Conservation (phyloP, 2,888 invertebrate species). For the Falcaria lacertinaria region DNA sequence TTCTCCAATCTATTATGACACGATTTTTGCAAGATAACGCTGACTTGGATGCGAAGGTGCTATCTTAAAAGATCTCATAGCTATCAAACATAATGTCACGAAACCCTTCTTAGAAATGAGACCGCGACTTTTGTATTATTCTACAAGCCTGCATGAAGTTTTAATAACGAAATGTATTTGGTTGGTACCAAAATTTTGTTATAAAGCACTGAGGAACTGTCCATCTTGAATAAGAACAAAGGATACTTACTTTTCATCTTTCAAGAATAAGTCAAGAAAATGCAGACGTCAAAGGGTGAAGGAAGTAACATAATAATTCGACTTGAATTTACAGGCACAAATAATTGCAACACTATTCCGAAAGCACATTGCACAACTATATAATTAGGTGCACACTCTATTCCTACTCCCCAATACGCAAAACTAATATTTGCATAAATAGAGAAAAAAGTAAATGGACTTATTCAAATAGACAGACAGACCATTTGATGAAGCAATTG, state of each 20-base stretch:
- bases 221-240: too few species aligned
- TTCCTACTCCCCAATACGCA: not conserved
- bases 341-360: not conserved
- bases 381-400: not conserved
- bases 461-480: not conserved
- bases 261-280: too few species aligned
- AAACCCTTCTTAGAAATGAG: slow-evolving; percentile 32
- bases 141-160: too few species aligned
- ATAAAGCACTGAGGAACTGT: too few species aligned
- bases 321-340: too few species aligned
- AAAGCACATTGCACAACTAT: not conserved
- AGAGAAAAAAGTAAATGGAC: not conserved
- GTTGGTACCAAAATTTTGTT: too few species aligned
- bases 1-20: slow-evolving; percentile 20
- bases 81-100: slow-evolving; percentile 46
- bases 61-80: slow-evolving; percentile 60
- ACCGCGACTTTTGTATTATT: slow-evolving; percentile 13
- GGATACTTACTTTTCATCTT: too few species aligned
- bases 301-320: too few species aligned
- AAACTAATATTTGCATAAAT: not conserved
- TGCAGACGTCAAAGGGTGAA: too few species aligned
- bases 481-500: not conserved
- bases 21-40: slow-evolving; percentile 28
- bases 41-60: slow-evolving; percentile 47
- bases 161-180: too few species aligned